Evolutionary conservation across 2,797 vertebrate genomes (phyloP), one percentile per base, ranked within the genome.

Genomic region (Pangasius sanitwongsei): DNA sequence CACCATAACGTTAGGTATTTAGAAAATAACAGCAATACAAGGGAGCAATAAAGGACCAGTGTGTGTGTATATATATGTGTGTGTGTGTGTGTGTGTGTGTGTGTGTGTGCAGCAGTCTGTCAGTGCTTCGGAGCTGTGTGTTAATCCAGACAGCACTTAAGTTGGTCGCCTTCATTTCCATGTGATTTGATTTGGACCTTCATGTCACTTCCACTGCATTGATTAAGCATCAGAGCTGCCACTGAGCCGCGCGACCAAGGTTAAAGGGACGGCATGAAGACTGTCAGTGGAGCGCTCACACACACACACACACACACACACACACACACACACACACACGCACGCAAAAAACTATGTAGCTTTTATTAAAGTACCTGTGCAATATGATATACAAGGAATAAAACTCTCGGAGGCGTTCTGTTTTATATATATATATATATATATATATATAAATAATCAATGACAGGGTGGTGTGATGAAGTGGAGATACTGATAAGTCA

Each of bases 161-260:
- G 94, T 94, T 94, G 95, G 97, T 97, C 97, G 95, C 95, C 95
- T 97, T 97, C 95, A 95, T 98, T 97, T 97, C 96, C 96, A 97
- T 97, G 96, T 99, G 98, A 98, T 98, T 97, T 97, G 97, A 98
- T 98, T 98, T 97, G 97, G 96, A 97, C 96, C 94, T 93, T 97
- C 98, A 98, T 97, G 97, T 97, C 97, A 96, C 97, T 98, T 97
- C 95, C 95, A 96, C 95, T 95, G 96, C 97, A 98, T 97, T 97
- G 97, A 98, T 98, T 97, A 97, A 97, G 96, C 97, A 95, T 97
- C 96, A 95, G 91, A 93, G 94, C 81, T 93, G 95, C 95, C 93
- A 96, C 95, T 91, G 96, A 95, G 94, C 89, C 91, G 93, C 93
- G 94, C 95, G 93, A 93, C 91, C 86, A 95, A 95, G 96, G 97